Base-by-base conservation (phyloP, 2,888 invertebrate species). In the Rhimphoctona megacephalus region DNA sequence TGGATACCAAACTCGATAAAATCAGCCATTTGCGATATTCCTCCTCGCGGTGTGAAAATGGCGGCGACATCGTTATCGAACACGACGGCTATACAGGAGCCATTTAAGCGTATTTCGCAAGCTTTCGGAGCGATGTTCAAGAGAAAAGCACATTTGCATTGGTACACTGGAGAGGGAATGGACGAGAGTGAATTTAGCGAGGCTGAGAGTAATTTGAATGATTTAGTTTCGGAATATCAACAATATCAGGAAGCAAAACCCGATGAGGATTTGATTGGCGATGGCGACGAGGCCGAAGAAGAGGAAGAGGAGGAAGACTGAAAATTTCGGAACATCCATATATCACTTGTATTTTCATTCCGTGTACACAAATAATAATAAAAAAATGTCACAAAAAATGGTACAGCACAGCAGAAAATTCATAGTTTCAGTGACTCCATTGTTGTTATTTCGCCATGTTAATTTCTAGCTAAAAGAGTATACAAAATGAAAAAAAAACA, bases 101-200 rank as follows among this genome's bases (percentile, higher is more conserved):
- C 98, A 91, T 98, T 98, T 95, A 97, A 97, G 95, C 95, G 97
- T 92, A 97, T 97, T 92, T 96, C 96, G 14, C 97, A 97, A 94
- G 97, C 97, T 94, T 98, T 97, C 94, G 96, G 97, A 69, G 97
- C 97, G 92, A 98, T 98, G 98, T 98, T 98, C 96, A 96, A 98
- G 90, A 97, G 98, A 91, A 98, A 98, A 95, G 98, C 98, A 94
- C 98, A 98, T 97, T 96, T 98, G 95, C 98, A 98, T 96, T 98
- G 98, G 98, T 99, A 98, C 95, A 98, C 98, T 43, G 98, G 98
- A 86, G 98, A 99, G 95, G 98, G 98, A 88, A 98, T 98, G 98
- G 98, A 98, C 95, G 98, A 98, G 95, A 98, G 97, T 97, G 98
- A 99, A 95, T 98, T 98, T 95, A 98, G 97, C 78, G 98, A 99